Base-by-base conservation (phyloP, 23 tunicate genomes). In the Corella eumyota region DNA sequence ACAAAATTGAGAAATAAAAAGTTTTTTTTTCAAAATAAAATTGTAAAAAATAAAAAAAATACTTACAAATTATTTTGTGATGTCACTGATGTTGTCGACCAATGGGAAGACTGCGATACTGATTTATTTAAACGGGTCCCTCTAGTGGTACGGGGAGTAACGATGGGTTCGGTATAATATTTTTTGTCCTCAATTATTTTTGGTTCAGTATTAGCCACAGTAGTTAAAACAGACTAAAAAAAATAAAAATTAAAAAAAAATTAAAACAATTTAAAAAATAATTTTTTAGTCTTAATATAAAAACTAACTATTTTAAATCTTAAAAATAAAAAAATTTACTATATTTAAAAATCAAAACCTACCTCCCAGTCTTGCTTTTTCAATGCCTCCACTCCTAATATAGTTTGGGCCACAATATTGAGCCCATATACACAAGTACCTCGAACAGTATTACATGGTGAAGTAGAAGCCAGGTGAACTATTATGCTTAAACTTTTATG, bases 391-490 rank as follows among this genome's bases (percentile, higher is more conserved):
- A 80, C 78, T 2, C 95, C 95, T 0, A 80, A 70, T 15, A 77
- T 73, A 46, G 95, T 85, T 51, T 85, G 95, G 0, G 95, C 76
- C 36, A 85, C 40, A 31, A 61, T 29, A 30, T 49, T 68, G 23
- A 85, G 59, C 36, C 85, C 65, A 40, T 77, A 85, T 50, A 85
- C 20, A 58, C 85, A 58, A 25, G 95, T 85, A 1, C 95, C 85
- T 24, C 83, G 71, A 13, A 85, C 51, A 20, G 95, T 77, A 9
- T 76, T 35, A 3, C 32, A 22, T 6, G 60, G 38, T 3, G 85
- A 71, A 19, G 50, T 34, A n/a, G 33, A 37, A 2, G 85, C 79
- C 4, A 85, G 79, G n/a, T 72, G 26, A 17, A 61, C 58, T 13
- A 85, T 50, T 2, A 71, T 27, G 20, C 63, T 68, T 0, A 85